Conservation (phyloP, 2,113 vertebrate genomes). For the Lathamus discolor region DNA sequence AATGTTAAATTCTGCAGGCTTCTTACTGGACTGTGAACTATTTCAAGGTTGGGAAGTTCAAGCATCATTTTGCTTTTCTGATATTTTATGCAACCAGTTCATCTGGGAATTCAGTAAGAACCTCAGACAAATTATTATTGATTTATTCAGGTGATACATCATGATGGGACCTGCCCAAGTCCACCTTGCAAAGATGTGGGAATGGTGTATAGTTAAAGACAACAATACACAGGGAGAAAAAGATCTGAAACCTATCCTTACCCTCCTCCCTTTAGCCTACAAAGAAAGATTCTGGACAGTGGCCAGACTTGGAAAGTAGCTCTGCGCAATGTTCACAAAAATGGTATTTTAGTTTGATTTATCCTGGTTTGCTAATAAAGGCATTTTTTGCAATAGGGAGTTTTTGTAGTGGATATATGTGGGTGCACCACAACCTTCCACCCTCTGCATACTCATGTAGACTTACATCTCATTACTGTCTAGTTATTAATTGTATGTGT, state of each 20-base stretch:
- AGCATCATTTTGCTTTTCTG: not conserved
- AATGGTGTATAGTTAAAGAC: not conserved
- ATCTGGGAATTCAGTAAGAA: not conserved
- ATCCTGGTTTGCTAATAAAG: not conserved
- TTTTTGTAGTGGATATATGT: slow-evolving; percentile 13
- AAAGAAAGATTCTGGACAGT: not conserved
- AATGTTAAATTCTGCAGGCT: not conserved
- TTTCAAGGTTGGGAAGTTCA: not conserved
- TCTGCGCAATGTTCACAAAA: not conserved
- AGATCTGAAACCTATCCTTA: not conserved
- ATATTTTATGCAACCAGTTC: not conserved
- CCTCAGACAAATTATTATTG: not conserved
- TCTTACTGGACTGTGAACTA: not conserved
- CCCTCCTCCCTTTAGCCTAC: accelerated
- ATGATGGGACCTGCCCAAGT: not conserved
- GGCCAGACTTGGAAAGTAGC: not conserved
- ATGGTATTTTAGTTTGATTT: not conserved
- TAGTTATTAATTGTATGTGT: slow-evolving; percentile 63
- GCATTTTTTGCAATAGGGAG: not conserved
- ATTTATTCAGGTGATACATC: not conserved
- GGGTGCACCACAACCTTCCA: slow-evolving; percentile 31
- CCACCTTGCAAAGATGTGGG: not conserved
- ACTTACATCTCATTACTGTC: slow-evolving; percentile 55
- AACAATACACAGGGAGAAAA: not conserved
- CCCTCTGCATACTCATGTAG: not conserved